Evolutionary conservation across 2,888 invertebrate species (phyloP).

Genomic region (Sympetrum striolatum): DNA sequence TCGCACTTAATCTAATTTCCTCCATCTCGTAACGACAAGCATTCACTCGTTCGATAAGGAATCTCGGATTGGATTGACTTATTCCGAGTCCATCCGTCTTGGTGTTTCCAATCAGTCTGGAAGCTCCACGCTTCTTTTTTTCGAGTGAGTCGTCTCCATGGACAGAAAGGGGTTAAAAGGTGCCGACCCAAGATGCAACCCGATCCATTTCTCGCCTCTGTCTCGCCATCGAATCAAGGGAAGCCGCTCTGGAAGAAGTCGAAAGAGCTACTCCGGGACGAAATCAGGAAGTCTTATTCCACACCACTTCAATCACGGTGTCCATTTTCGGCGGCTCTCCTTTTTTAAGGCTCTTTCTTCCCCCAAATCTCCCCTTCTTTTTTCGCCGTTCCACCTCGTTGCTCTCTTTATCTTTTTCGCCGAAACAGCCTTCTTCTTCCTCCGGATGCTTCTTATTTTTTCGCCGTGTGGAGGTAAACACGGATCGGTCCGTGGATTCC

Average conservation of each 20-base stretch:
- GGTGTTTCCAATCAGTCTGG: neutral
- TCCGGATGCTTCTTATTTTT: neutral
- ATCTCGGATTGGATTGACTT: neutral
- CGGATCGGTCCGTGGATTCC: neutral
- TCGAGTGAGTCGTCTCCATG: neutral
- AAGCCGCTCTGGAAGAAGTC: neutral
- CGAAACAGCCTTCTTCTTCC: neutral
- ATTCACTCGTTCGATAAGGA: neutral
- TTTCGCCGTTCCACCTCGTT: neutral
- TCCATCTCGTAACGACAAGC: neutral
- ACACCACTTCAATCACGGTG: neutral
- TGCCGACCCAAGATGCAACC: neutral
- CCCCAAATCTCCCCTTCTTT: neutral
- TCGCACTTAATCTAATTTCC: neutral
- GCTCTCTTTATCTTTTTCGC: neutral
- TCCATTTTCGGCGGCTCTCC: neutral
- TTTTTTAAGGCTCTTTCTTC: neutral
- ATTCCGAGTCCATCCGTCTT: neutral
- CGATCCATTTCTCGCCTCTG: neutral
- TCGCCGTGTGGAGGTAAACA: neutral
- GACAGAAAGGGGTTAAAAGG: neutral
- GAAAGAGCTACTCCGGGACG: neutral
- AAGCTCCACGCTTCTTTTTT: neutral
- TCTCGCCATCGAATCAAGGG: neutral
- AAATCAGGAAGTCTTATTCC: neutral